Conservation (phyloP, 2,888 invertebrate genomes). For the Ephialtes manifestator region DNA sequence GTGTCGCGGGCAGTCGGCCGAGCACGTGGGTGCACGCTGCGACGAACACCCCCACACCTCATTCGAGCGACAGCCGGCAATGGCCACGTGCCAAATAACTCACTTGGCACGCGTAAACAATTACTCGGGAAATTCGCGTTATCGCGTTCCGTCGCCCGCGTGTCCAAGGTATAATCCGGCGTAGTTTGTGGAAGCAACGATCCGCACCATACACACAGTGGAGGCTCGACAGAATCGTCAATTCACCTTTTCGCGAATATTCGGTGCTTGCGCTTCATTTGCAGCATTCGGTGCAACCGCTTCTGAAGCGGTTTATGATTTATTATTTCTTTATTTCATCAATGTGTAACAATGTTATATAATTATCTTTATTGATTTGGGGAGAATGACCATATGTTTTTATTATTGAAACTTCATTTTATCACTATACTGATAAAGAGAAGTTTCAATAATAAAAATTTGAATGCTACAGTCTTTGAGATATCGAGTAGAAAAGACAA, state of each 20-base stretch:
- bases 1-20: constrained; percentile 73
- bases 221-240: not conserved
- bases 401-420: no score
- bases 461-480: no score
- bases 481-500: no score
- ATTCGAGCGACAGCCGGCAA: constrained; percentile 67
- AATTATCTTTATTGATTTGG: not conserved
- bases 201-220: not conserved
- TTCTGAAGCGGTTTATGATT: not conserved
- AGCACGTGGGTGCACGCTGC: constrained; percentile 78
- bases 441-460: no score
- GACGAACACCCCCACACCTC: constrained; percentile 53
- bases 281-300: not conserved
- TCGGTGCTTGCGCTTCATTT: not conserved
- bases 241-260: constrained; percentile 2
- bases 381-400: no score
- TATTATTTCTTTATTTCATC: not conserved
- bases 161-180: constrained; percentile 36
- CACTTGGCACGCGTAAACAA: constrained; percentile 85
- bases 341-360: no score
- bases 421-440: no score
- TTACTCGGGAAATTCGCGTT: constrained; percentile 81
- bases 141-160: constrained; percentile 77
- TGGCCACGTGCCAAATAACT: constrained; percentile 84
- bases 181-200: not conserved